A percentile compares a stretch with the other conserved stretches of the same genome.
Conservation (phyloP, 2,888 invertebrate genomes). For the Volucella bombylans region DNA sequence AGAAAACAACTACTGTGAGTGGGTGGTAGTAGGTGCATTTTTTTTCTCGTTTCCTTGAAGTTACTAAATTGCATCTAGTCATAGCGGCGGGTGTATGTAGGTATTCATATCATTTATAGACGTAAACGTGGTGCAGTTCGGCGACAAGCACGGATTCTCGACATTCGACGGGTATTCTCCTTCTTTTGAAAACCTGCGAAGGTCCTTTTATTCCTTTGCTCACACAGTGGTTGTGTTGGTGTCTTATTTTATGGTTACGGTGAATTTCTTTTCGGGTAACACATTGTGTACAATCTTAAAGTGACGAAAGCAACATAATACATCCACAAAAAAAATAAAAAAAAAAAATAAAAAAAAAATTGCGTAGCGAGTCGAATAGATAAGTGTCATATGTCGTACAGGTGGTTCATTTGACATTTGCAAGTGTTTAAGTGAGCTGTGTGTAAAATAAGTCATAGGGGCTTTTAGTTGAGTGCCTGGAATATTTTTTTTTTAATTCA, state of each 20-base stretch:
- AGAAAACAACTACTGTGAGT: slow-evolving; percentile 53
- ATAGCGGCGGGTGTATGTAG: slow-evolving; percentile 34
- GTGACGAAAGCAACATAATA: slow-evolving; percentile 26
- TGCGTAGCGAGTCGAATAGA: slow-evolving; percentile 13
- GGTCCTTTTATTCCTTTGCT: slow-evolving; percentile 60
- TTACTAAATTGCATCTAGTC: slow-evolving; percentile 66
- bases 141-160: slow-evolving; percentile 64
- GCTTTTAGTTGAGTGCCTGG: too few relatives aligned
- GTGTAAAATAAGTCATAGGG: neutral
- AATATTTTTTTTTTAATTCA: neutral
- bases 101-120: slow-evolving; percentile 30
- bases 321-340: neutral
- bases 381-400: slow-evolving; percentile 51
- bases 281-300: slow-evolving; percentile 36
- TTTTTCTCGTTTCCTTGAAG: slow-evolving; percentile 30
- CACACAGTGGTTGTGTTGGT: slow-evolving; percentile 26
- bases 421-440: slow-evolving; percentile 14
- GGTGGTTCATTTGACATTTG: slow-evolving; percentile 59
- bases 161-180: slow-evolving; percentile 32
- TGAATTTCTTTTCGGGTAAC: slow-evolving; percentile 39
- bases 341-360: slow-evolving; percentile 23
- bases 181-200: slow-evolving; percentile 4
- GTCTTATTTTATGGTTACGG: slow-evolving; percentile 45
- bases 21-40: slow-evolving; percentile 38
- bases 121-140: slow-evolving; percentile 63